Evolutionary conservation across 92 coral and sea anemone species (phyloP).

Genomic region (Palythoa caribaeorum): DNA sequence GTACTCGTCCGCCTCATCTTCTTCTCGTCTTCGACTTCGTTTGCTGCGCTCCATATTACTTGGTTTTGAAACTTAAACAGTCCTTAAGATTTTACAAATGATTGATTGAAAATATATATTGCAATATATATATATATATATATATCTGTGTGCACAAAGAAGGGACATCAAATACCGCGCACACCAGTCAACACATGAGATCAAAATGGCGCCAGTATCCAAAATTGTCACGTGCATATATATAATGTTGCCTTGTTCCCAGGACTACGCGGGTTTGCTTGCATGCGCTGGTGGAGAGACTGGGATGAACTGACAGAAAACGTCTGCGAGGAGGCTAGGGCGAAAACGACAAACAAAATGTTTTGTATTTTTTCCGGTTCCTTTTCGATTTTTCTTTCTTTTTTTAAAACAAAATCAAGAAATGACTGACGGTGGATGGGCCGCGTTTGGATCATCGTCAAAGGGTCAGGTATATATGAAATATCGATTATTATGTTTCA

Average conservation of each 20-base stretch:
- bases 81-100: neutral
- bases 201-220: conserved; percentile 43
- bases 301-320: too few species aligned
- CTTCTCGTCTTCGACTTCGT: conserved; percentile 33
- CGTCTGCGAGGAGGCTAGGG: neutral
- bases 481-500: too few species aligned
- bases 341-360: neutral
- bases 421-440: conserved; percentile 38
- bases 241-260: neutral
- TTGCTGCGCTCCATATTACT: conserved; percentile 11
- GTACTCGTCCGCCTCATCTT: neutral
- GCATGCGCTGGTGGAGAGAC: too few species aligned
- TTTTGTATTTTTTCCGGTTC: neutral
- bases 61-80: neutral
- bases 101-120: neutral
- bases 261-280: conserved; percentile 1
- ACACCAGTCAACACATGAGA: neutral
- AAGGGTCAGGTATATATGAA: conserved; percentile 5
- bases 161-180: neutral
- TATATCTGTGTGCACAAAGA: neutral
- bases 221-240: neutral
- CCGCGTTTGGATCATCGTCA: conserved; percentile 23
- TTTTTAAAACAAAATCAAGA: neutral
- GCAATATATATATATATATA: neutral
- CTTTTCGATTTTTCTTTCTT: too few species aligned